Base-by-base conservation (phyloP, 2,888 invertebrate species). In the Chydorus sphaericus region DNA sequence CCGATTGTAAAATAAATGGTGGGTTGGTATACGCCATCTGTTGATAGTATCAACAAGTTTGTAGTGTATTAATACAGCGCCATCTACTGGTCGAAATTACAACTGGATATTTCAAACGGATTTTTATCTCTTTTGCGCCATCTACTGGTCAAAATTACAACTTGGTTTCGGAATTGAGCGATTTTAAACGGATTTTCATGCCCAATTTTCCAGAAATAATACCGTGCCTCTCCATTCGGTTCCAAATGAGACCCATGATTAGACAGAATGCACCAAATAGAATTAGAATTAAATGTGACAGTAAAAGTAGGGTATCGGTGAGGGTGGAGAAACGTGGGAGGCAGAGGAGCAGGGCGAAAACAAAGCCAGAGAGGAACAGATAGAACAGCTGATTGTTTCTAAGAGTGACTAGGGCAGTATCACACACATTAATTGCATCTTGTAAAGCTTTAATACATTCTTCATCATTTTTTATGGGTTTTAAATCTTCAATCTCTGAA, bases 211-310 rank as follows among this genome's bases (percentile, higher is more conserved):
- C 83, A n/a, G 87, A 82, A 63, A 82, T 75, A 16, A 87, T 73
- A 39, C 83, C 84, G 69, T 89, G 85, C 62, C 75, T 75, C 68
- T 90, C 90, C 60, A 87, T 83, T 61, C 76, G 77, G 67, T 86
- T 84, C 88, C 89, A 89, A 60, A 90, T 66, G 0, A 83, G 77
- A 31, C 81, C 85, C 88, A 87, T 87, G 61, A 85, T 75, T 18
- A 85, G 61, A 60, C 77, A 77, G 65, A 85, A 72, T 4, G 72
- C 72, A 1, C 76, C 71, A 1, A 74, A 73, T 3, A 75, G 70
- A 33, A 78, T 62, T 18, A 82, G 65, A 51, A 79, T 67, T 65
- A 76, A 67, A 36, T 52, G 16, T n/a, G n/a, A n/a, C n/a, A n/a
- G n/a, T n/a, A n/a, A n/a, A n/a, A n/a, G n/a, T n/a, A n/a, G n/a